Percentiles rank a stretch among this genome's conserved stretches.
These are phyloP conservation scores for Sandelia bainsii DNA, from an alignment of 2,797 vertebrate genomes.

Conservation along the genomic window DNA sequence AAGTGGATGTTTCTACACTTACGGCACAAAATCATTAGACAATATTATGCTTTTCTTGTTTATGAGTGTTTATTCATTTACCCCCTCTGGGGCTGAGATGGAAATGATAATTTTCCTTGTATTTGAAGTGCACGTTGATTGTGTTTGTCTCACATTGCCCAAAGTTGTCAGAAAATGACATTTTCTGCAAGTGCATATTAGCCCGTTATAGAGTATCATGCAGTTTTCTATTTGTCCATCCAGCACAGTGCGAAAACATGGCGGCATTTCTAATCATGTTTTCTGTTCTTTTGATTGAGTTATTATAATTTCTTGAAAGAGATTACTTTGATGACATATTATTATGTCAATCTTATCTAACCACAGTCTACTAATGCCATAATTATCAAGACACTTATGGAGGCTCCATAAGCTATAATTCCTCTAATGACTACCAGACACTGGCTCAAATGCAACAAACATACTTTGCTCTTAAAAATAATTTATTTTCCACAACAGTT, in stretches of 20 bases:
- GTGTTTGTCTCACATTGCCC: conserved; percentile 3
- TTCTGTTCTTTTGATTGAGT: conserved; percentile 34
- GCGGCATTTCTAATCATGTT: conserved; percentile 22
- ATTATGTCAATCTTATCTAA: conserved; percentile 24
- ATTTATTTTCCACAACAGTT: not conserved
- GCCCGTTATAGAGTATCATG: not conserved
- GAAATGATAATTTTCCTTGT: conserved; percentile 26
- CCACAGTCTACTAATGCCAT: conserved; percentile 24
- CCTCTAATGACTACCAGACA: conserved; percentile 8
- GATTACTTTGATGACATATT: conserved; percentile 40
- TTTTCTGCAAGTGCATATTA: not conserved
- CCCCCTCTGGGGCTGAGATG: conserved; percentile 29
- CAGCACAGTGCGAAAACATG: not conserved
- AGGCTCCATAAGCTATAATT: conserved; percentile 17
- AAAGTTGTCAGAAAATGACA: not conserved
- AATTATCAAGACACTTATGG: conserved; percentile 41
- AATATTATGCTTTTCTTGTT: conserved; percentile 19
- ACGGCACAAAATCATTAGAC: conserved; percentile 38
- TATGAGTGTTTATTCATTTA: conserved; percentile 51
- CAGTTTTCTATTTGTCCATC: not conserved
- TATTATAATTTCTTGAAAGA: conserved; percentile 5
- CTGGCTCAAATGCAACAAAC: not conserved
- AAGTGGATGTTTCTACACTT: conserved; percentile 18
- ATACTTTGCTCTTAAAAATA: not conserved
- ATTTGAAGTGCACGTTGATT: conserved; percentile 14